Base-by-base conservation (phyloP, 2,888 invertebrate genomes). In the Bellardia bayeri region DNA sequence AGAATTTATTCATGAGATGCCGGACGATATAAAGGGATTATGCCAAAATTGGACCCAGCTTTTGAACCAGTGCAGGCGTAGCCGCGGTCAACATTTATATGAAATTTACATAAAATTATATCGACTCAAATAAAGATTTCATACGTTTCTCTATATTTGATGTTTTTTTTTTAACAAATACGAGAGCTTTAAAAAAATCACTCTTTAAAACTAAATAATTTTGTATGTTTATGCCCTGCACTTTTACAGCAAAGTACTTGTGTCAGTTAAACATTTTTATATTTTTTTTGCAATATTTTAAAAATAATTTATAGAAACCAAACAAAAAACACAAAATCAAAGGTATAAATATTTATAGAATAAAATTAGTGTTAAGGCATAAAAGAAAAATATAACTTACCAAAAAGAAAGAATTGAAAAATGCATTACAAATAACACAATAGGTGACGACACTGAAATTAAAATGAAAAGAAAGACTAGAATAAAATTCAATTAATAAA, bases 401-500 rank as follows among this genome's bases (percentile, higher is more conserved):
- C 76, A 51, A 40, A 64, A 64, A 64, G 49, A 63, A 11, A 13
- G 37, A 51, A 63, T 74, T 23, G 37, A n/a, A 16, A 51, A 40
- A 63, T 8, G 11, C 45, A 61, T 49, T 33, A 49, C 63, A 9
- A 51, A 5, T 37, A n/a, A 1, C 40, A 76, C 45, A 75, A 64
- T 54, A 40, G 45, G 2, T 11, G 71, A 40, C 37, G 49, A 49
- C 51, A 82, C 58, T 68, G 71, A 74, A 72, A 72, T 69, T 78
- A 13, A 79, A 79, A 58, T 5, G 49, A 68, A 37, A 79, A 68
- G 14, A 51, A 68, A 63, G 2, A 58, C n/a, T 45, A 30, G 8
- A 74, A 84, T 66, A 51, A 64, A 84, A 84, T 79, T 78, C 64
- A 79, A 64, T 78, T 78, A 78, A 64, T 64, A 16, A 71, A 63